Evolutionary conservation across 2,888 invertebrate species (phyloP), one percentile per base, ranked within the genome.

Genomic region (Sphaeridia pumilis): DNA sequence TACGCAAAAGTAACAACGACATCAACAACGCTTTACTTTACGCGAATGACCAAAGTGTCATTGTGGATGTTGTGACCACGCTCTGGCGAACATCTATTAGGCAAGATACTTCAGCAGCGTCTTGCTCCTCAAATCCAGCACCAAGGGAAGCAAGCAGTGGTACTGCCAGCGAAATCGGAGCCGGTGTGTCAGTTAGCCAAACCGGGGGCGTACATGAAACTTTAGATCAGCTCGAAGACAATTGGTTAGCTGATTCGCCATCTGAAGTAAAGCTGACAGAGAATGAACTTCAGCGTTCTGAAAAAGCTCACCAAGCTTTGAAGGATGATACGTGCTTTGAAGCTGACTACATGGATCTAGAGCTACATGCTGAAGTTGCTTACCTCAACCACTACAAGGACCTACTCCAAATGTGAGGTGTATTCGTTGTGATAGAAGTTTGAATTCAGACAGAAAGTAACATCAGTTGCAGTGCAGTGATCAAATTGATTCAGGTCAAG

Each of bases 311-410:
- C 54, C 69, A 74, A 14, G 73, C 83, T 1, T 73, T 84, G 26
- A 71, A 76, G 1, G 74, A 77, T 2, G 80, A 80, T 58, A 72
- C 76, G 36, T 69, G 73, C 3, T 71, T 73, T 0, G 84, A 83
- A 35, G 82, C 84, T 62, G 85, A 84, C 60, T 81, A 87, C 67
- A 73, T 87, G 51, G 83, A 86, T 71, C 71, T 84, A 21, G 76
- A 79, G 0, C 73, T 87, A 20, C 70, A 74, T 1, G 80, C 83
- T 57, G 87, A 87, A 68, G 80, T 81, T 64, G 71, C 76, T 31
- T 80, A 82, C 66, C 73, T 84, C 1, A 74, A 70, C 17, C 79
- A 81, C 67, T 84, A 84, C 70, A 77, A 63, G 51, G 47, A 45
- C 7, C 44, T 56, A 12, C 44, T 56, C 17, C 36, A 25, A 4